These are phyloP conservation scores for Panagrolaimus sp. DNA, from an alignment of 1,140 invertebrate genomes.

Conservation along the genomic window DNA sequence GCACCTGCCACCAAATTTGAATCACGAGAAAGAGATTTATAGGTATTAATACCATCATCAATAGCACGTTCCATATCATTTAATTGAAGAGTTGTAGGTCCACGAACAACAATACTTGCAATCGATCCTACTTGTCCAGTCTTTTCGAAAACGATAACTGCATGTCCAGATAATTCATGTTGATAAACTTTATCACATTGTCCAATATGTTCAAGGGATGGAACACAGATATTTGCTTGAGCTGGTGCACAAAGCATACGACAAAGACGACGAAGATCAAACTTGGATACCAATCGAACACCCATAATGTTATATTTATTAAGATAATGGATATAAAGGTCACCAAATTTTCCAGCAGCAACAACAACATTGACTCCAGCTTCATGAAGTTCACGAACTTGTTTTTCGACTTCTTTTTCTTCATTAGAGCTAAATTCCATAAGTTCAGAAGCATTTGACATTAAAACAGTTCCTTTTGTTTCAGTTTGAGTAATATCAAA, in stretches of 20 bases:
- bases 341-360: conserved; percentile 92
- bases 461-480: conserved; percentile 96
- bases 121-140: conserved; percentile 73
- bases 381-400: conserved; percentile 85
- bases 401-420: conserved; percentile 80
- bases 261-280: conserved; percentile 85
- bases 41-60: conserved; percentile 97
- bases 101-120: conserved; percentile 85
- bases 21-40: conserved; percentile 75
- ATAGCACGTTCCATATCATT: conserved; percentile 96
- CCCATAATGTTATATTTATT: conserved; percentile 98
- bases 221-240: conserved; percentile 66
- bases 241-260: conserved; percentile 82
- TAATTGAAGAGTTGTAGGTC: conserved; percentile 95
- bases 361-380: conserved; percentile 84
- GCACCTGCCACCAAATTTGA: conserved; percentile 76
- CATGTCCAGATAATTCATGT: conserved; percentile 92
- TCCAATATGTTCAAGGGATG: conserved; percentile 65
- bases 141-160: conserved; percentile 79
- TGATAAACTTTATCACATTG: conserved; percentile 82
- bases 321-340: conserved; percentile 90
- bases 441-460: conserved; percentile 89
- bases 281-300: conserved; percentile 80
- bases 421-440: conserved; percentile 88
- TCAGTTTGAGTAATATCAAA: conserved; percentile 94